Evolutionary conservation across 2,113 vertebrate species (phyloP).

Genomic region (Microtus montanus): DNA sequence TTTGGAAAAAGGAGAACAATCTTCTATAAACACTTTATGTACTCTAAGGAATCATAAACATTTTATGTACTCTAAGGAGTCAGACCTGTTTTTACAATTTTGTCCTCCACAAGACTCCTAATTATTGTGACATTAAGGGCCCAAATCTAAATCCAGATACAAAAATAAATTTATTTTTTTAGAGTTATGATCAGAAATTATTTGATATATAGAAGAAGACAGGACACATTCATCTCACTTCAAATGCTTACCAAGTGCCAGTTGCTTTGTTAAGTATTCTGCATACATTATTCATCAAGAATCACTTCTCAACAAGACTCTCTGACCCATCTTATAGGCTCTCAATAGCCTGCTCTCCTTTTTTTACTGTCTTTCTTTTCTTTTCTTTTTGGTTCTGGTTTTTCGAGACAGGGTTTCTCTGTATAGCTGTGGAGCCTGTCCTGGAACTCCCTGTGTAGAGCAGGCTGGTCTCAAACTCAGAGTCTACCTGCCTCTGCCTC

Average conservation of each 20-base stretch:
- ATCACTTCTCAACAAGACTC: constrained; percentile 36
- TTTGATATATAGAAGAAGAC: neutral
- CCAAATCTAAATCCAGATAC: neutral
- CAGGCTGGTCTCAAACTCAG: too few species aligned
- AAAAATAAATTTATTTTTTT: constrained; percentile 21
- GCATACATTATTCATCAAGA: neutral
- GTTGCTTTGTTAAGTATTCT: neutral
- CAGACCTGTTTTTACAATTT: neutral
- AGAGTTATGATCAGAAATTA: constrained; percentile 41
- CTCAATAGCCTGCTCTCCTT: neutral
- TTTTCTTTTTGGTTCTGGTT: too few species aligned
- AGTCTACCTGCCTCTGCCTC: too few species aligned
- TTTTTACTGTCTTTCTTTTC: too few species aligned
- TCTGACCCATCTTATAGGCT: neutral
- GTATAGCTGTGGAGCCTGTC: too few species aligned
- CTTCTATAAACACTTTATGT: neutral
- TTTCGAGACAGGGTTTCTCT: too few species aligned
- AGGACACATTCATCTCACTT: neutral
- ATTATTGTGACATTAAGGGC: neutral
- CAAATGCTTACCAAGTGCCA: constrained; percentile 1
- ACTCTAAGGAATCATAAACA: neutral
- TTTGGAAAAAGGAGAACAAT: neutral
- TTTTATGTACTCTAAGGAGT: neutral
- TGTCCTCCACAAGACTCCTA: neutral
- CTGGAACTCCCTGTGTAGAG: too few species aligned